Percentiles rank a stretch among this genome's conserved stretches.
phyloP scores from a whole-genome alignment of 2,797 vertebrate species.

The Siniperca undulata region DNA sequence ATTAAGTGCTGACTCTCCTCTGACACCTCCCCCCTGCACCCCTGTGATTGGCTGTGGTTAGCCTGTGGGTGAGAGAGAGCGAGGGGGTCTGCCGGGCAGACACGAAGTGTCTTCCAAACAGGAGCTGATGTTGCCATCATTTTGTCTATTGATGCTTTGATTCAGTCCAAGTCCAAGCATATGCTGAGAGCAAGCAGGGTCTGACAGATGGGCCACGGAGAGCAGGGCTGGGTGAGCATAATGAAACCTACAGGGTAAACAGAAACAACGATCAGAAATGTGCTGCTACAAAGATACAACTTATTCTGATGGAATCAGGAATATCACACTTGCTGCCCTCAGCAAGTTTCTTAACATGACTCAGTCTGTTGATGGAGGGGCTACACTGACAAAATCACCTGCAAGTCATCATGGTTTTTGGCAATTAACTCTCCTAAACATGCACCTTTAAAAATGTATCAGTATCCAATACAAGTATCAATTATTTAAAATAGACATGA shows the following conservation, averaged over 20 bases:
- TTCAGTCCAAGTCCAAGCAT: slow-evolving; percentile 86
- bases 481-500: background rate
- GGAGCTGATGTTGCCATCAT: slow-evolving; percentile 88
- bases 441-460: background rate
- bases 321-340: slow-evolving; percentile 6
- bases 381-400: slow-evolving; percentile 49
- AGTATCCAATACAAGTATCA: background rate
- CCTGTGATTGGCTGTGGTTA: slow-evolving; percentile 91
- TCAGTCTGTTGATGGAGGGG: slow-evolving; percentile 14
- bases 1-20: slow-evolving; percentile 91
- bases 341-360: slow-evolving; percentile 27
- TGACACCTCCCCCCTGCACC: slow-evolving; percentile 91
- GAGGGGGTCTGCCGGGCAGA: slow-evolving; percentile 90
- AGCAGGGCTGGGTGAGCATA: slow-evolving; percentile 88
- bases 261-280: slow-evolving; percentile 60
- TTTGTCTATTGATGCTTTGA: slow-evolving; percentile 83
- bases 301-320: slow-evolving; percentile 25
- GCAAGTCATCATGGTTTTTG: background rate
- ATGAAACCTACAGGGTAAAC: slow-evolving; percentile 85
- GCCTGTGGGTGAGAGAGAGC: slow-evolving; percentile 92
- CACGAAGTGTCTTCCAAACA: slow-evolving; percentile 88
- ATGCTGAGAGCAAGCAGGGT: slow-evolving; percentile 78
- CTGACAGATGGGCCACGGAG: slow-evolving; percentile 88
- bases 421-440: background rate
- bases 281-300: slow-evolving; percentile 26